Conservation (phyloP, 2,113 vertebrate species). For the Nanger granti region DNA sequence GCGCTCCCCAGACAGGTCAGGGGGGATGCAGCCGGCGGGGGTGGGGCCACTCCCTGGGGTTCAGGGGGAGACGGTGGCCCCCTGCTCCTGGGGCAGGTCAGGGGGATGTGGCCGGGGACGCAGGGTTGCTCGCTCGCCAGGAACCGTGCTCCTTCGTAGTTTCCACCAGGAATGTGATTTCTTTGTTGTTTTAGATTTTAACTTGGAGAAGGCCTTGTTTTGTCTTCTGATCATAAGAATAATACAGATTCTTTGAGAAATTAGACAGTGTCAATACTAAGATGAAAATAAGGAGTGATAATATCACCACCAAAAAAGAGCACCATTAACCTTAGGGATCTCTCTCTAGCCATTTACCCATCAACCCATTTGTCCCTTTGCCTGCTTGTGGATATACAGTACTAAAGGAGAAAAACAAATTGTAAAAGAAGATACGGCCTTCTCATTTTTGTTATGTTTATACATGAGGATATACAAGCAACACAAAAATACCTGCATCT, state of each 20-base stretch:
- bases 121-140: background rate
- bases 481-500: background rate
- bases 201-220: background rate
- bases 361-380: background rate
- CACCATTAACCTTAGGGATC: background rate
- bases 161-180: background rate
- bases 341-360: background rate
- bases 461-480: background rate
- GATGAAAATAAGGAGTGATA: background rate
- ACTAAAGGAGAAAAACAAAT: background rate
- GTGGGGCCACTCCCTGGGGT: fast-evolving
- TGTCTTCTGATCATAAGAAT: background rate
- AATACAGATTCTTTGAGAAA: background rate
- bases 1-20: fast-evolving
- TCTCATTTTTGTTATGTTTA: background rate
- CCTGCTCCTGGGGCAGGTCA: background rate
- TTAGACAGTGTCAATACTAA: background rate
- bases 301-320: background rate
- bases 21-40: no score
- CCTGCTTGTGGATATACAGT: background rate
- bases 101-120: fast-evolving
- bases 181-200: background rate
- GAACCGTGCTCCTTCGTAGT: background rate
- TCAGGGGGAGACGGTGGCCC: background rate
- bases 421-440: background rate